Base-by-base conservation (phyloP, 1,140 invertebrate genomes). In the Matsumurasca onukii region DNA sequence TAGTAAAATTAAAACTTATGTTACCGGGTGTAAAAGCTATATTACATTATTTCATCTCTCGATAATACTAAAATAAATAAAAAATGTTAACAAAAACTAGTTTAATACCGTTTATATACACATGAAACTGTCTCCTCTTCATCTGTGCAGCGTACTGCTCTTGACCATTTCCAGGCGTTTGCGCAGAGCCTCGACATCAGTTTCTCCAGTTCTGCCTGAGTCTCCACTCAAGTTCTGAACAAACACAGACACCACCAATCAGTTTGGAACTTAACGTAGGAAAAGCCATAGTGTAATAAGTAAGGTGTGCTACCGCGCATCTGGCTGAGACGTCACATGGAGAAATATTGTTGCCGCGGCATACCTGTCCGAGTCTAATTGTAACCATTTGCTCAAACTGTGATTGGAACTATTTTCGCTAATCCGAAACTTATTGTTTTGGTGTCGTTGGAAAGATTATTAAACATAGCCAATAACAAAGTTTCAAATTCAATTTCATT, bases 21-120 rank as follows among this genome's bases (percentile, higher is more conserved):
- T 39, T 39, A 39, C 17, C 34, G 5, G 34, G 24, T 59, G 55
- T 59, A 59, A 59, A 59, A 59, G 22, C 55, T 59, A 59, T 29
- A 27, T 59, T 59, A 59, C 55, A 59, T 59, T 13, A 27, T 17
- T 39, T 9, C 34, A 59, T 27, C 3, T 59, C 24, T 22, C 55
- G 25, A 59, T 27, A 13, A 59, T 29, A 27, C 12, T 22, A 59
- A 22, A 27, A 59, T 22, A 12, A 29, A 22, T 5, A 52, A 22
- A 24, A 52, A 20, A 27, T 9, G 55, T 59, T 59, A 59, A 59
- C 55, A 59, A 27, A 59, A 9, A 59, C 25, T 59, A 59, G 25
- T 59, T 59, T 52, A 52, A 52, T 52, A 59, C 13, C 13, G 55
- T 51, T 59, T 27, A 59, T 59, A 27, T 59, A 59, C 55, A 59